Conservation (phyloP, 2,888 invertebrate genomes). For the Drosophila kokeensis region DNA sequence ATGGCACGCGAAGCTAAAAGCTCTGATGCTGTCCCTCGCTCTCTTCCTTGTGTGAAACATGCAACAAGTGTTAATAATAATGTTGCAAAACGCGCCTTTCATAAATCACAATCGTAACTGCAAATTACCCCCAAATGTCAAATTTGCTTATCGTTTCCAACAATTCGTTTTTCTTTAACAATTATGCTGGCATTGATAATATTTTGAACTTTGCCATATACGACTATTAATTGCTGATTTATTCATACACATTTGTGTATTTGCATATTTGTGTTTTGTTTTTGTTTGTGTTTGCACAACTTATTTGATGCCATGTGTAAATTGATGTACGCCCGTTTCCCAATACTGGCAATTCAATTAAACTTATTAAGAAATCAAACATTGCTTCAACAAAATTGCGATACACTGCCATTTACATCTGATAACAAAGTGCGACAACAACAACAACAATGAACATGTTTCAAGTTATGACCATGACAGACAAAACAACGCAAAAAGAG, state of each 20-base stretch:
- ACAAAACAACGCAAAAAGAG: constrained; percentile 16
- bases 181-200: constrained; percentile 26
- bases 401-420: constrained; percentile 26
- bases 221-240: constrained; percentile 20
- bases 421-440: constrained; percentile 42
- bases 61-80: constrained; percentile 43
- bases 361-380: constrained; percentile 38
- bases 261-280: neutral
- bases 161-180: constrained; percentile 6
- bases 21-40: constrained; percentile 2
- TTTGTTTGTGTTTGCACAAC: neutral
- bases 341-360: constrained; percentile 60
- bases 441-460: constrained; percentile 17
- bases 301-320: constrained; percentile 42
- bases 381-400: constrained; percentile 25
- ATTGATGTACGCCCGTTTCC: constrained; percentile 25
- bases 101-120: constrained; percentile 9
- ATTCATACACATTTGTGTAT: constrained; percentile 1
- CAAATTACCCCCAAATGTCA: neutral
- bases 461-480: constrained; percentile 41
- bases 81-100: neutral
- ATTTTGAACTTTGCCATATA: constrained; percentile 27
- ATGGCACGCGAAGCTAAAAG: neutral
- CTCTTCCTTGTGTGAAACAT: neutral
- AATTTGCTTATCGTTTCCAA: constrained; percentile 21